These are phyloP conservation scores for Drosophila nr. fundita DNA, from an alignment of 2,888 invertebrate species.

Conservation along the genomic window DNA sequence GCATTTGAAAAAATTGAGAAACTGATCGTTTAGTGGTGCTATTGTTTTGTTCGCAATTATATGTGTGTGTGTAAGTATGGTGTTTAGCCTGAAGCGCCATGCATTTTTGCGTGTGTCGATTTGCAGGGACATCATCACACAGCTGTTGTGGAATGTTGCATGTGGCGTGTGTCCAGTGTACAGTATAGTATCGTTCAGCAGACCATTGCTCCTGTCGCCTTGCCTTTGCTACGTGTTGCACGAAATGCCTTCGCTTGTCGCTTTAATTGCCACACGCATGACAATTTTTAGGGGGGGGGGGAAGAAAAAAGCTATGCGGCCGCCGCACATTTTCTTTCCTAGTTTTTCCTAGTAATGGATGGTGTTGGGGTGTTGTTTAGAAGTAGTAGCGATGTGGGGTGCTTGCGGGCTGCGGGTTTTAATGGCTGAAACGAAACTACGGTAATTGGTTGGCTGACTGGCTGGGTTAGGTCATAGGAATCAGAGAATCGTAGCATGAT, in stretches of 20 bases:
- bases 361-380: background rate
- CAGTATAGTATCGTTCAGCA: background rate
- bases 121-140: conserved; percentile 28
- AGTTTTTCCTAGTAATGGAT: background rate
- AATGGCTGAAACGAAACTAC: conserved; percentile 46
- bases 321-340: conserved; percentile 6
- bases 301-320: background rate
- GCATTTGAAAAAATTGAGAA: background rate
- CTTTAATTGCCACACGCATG: conserved; percentile 60
- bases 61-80: conserved; percentile 7
- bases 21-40: background rate
- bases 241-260: conserved; percentile 53
- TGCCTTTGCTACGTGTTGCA: conserved; percentile 50
- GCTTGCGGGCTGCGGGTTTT: conserved; percentile 17
- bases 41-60: background rate
- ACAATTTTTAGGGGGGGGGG: conserved; percentile 45
- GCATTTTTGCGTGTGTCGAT: conserved; percentile 44
- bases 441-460: conserved; percentile 35
- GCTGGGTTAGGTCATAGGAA: conserved; percentile 6
- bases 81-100: conserved; percentile 28
- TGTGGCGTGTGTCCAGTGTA: conserved; percentile 18
- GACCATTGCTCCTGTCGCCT: conserved; percentile 1
- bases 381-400: conserved; percentile 5
- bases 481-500: background rate
- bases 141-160: conserved; percentile 22